Conservation (phyloP, 1,140 invertebrate genomes). For the Drepana arcuata region DNA sequence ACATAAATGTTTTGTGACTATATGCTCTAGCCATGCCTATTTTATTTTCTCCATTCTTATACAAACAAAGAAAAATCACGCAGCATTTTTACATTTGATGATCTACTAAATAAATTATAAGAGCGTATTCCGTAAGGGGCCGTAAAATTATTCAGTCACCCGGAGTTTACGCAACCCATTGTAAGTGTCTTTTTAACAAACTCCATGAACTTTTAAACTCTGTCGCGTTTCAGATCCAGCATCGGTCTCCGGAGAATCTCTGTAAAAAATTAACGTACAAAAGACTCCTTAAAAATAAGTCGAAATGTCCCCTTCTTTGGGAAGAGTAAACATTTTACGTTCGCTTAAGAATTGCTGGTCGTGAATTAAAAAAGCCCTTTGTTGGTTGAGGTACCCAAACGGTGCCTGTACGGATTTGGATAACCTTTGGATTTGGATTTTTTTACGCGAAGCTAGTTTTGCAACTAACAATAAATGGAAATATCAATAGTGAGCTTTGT, state of each 20-base stretch:
- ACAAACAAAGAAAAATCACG: too few relatives aligned
- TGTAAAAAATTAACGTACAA: constrained; percentile 64
- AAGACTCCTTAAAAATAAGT: constrained; percentile 49
- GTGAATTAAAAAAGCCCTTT: constrained; percentile 35
- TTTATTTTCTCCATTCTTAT: too few relatives aligned
- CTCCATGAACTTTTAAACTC: constrained; percentile 54
- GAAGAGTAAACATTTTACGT: constrained; percentile 62
- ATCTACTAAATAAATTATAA: constrained; percentile 8
- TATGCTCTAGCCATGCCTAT: too few relatives aligned
- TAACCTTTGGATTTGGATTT: too few relatives aligned
- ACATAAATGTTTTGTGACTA: too few relatives aligned
- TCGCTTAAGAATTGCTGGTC: constrained; percentile 30
- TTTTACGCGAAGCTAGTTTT: too few relatives aligned
- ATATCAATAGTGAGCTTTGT: too few relatives aligned
- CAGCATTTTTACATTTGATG: too few relatives aligned
- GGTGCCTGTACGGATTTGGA: constrained; percentile 17
- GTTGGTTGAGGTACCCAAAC: constrained; percentile 14
- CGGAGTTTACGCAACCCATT: constrained; percentile 58
- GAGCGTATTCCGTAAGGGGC: constrained; percentile 25
- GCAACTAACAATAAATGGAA: too few relatives aligned
- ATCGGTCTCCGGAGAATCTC: constrained; percentile 47
- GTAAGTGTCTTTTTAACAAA: constrained; percentile 64
- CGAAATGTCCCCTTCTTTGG: constrained; percentile 42
- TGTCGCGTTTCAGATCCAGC: constrained; percentile 49
- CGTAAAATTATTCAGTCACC: constrained; percentile 59